A percentile compares a stretch with the other conserved stretches of the same genome.
These are phyloP conservation scores for Protodeltote pygarga DNA, from an alignment of 2,888 invertebrate genomes.

Conservation along the genomic window DNA sequence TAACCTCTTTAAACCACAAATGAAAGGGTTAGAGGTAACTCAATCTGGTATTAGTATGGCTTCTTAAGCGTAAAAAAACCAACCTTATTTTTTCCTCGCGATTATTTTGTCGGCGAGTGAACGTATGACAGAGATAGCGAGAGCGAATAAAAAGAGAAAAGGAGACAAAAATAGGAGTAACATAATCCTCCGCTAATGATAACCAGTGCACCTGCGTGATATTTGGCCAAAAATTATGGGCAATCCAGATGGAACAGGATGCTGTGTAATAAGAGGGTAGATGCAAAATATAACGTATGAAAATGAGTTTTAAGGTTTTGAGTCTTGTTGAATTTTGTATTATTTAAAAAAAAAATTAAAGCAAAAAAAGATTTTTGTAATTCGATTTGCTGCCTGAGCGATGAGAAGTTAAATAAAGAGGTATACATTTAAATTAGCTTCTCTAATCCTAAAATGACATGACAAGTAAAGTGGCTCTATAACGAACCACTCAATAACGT, in stretches of 20 bases:
- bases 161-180: slow-evolving; percentile 61
- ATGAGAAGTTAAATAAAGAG: too few relatives aligned
- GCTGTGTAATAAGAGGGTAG: slow-evolving; percentile 53
- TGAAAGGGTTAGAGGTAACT: slow-evolving; percentile 55
- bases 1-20: slow-evolving; percentile 49
- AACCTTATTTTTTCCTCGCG: slow-evolving; percentile 42
- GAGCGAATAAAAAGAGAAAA: slow-evolving; percentile 41
- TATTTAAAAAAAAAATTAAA: too few relatives aligned
- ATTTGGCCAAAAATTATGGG: slow-evolving; percentile 68
- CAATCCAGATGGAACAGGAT: slow-evolving; percentile 60
- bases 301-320: slow-evolving; percentile 27
- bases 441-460: too few relatives aligned
- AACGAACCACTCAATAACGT: too few relatives aligned
- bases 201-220: slow-evolving; percentile 77
- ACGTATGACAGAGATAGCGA: slow-evolving; percentile 42
- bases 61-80: slow-evolving; percentile 55
- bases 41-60: slow-evolving; percentile 57
- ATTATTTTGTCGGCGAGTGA: slow-evolving; percentile 51
- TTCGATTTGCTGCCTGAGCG: too few relatives aligned
- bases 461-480: too few relatives aligned
- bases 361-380: too few relatives aligned
- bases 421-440: too few relatives aligned
- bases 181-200: slow-evolving; percentile 77
- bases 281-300: slow-evolving; percentile 36
- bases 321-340: slow-evolving; percentile 17